These are phyloP conservation scores for Anas georgica DNA, from an alignment of 2,797 vertebrate species.

Conservation along the genomic window DNA sequence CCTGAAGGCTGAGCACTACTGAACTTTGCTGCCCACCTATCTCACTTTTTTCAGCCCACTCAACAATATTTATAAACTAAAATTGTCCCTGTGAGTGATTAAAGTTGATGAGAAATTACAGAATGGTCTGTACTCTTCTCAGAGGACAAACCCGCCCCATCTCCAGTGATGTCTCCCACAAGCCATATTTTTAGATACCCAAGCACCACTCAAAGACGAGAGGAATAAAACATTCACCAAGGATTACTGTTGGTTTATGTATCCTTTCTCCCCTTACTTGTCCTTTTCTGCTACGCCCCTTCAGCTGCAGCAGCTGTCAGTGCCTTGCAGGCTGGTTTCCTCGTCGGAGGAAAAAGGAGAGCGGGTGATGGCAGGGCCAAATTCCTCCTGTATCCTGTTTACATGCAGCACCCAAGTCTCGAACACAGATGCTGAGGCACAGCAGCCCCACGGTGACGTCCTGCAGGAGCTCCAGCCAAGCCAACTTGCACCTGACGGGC, in stretches of 20 bases:
- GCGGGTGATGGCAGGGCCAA: background rate
- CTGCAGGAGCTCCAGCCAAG: conserved; percentile 21
- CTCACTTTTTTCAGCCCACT: background rate
- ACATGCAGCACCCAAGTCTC: background rate
- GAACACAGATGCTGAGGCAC: background rate
- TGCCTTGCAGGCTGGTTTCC: background rate
- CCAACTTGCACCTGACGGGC: background rate
- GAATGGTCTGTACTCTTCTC: background rate
- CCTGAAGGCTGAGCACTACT: background rate
- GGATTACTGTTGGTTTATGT: background rate
- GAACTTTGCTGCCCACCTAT: background rate
- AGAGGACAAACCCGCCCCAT: background rate
- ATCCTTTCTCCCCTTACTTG: background rate
- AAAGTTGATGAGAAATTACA: background rate
- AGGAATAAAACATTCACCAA: background rate
- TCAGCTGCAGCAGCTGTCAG: background rate
- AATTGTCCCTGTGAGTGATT: background rate
- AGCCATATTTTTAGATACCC: background rate
- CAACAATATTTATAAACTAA: no score
- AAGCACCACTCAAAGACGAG: background rate
- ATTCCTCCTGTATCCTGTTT: conserved; percentile 34
- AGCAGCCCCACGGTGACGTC: background rate
- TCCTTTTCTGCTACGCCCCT: background rate
- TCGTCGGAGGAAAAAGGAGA: background rate
- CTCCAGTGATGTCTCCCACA: background rate